Base-by-base conservation (phyloP, 1,140 invertebrate genomes). In the Drosophila chauvacae region DNA sequence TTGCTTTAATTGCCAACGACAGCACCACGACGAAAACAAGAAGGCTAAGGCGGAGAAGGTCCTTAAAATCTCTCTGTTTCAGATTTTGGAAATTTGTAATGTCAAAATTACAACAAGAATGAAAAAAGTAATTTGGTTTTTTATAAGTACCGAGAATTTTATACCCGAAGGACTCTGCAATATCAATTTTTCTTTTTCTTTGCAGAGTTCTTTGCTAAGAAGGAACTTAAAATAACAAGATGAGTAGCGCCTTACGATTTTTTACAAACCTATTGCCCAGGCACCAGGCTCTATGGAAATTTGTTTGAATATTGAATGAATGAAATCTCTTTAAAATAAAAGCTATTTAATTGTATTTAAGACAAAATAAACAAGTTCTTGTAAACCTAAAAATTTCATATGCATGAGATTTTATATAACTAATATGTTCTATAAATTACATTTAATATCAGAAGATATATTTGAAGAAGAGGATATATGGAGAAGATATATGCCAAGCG, bases 1-100 rank as follows among this genome's bases (percentile, higher is more conserved):
- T 88, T 71, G 58, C 72, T 88, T 88, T 87, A 87, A 84, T 87
- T 87, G 84, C 77, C 77, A 62, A 50, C 69, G 68, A 81, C 81
- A 73, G 64, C 60, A 58, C 33, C 73, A 47, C 68, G 44, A 37
- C 33, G 26, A 48, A 44, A 47, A 39, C 11, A 57, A 35, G 30
- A 28, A 20, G 20, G 18, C 2, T 37, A 7, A 37, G 14, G 2
- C 28, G 23, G 11, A 50, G 59, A 55, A 56, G 10, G 2, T 18
- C n/a, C 10, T 35, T 26, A 16, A 13, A 26, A 10, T n/a, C 2
- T n/a, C 30, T 30, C 9, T 6, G 18, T 33, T n/a, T 10, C 5
- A 13, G 1, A 3, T 10, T 23, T 53, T 0, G 14, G 7, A 18
- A 18, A 35, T 10, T 13, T 18, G 3, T 37, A 7, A 11, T 55